A percentile compares a stretch with the other conserved stretches of the same genome.
phyloP scores from a whole-genome alignment of 2,888 invertebrate genomes.

The Phasia obesa region DNA sequence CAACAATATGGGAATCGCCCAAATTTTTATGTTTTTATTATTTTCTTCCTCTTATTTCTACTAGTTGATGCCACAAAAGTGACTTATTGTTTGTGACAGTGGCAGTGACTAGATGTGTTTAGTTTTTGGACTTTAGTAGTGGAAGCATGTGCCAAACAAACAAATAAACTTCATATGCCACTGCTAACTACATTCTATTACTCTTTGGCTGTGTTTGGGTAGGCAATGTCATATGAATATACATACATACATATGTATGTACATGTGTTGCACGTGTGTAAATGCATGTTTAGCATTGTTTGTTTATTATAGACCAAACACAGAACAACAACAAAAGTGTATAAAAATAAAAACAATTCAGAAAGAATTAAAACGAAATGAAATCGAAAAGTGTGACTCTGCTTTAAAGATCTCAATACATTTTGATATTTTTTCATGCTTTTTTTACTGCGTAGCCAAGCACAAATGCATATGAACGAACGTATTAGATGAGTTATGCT shows the following conservation, averaged over 20 bases:
- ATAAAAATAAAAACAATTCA: not conserved
- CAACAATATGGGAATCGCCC: not conserved
- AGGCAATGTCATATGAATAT: not conserved
- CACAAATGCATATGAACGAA: not conserved
- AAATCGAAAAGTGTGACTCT: constrained; percentile 63
- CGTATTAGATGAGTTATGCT: constrained; percentile 44
- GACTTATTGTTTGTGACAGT: constrained; percentile 69
- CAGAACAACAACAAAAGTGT: not conserved
- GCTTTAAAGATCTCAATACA: constrained; percentile 43
- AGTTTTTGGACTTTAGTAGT: constrained; percentile 47
- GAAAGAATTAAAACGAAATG: constrained; percentile 48
- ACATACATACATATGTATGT: constrained; percentile 2
- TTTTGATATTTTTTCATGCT: constrained; percentile 12
- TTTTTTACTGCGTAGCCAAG: constrained; percentile 19
- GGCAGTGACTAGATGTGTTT: constrained; percentile 68
- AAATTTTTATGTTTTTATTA: constrained; percentile 34
- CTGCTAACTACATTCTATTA: constrained; percentile 21
- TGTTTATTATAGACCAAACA: not conserved
- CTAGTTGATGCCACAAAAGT: constrained; percentile 61
- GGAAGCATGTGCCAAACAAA: constrained; percentile 55
- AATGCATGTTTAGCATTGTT: constrained; percentile 30
- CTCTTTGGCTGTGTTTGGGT: not conserved
- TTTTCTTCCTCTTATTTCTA: constrained; percentile 36
- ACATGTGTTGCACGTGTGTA: constrained; percentile 18
- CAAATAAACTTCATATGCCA: constrained; percentile 45